Evolutionary conservation across 2,113 vertebrate species (phyloP).

Genomic region (Tursiops truncatus): DNA sequence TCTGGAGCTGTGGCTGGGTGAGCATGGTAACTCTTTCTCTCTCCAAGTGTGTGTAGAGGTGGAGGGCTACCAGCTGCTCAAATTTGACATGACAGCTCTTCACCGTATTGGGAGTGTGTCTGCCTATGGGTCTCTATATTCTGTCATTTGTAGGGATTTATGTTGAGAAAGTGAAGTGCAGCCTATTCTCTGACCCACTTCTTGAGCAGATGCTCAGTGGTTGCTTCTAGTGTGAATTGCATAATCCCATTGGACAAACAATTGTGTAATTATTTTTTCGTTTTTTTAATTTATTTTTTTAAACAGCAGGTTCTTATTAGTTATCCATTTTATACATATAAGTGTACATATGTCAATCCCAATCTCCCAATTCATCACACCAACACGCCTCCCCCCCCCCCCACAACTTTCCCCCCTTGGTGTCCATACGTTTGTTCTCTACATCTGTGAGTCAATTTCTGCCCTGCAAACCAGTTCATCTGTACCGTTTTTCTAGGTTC

Average conservation of each 20-base stretch:
- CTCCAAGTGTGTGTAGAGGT: background rate
- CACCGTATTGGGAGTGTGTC: background rate
- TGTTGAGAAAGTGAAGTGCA: background rate
- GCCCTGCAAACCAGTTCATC: no score
- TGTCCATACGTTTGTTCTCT: no score
- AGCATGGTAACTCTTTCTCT: background rate
- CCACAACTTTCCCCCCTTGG: no score
- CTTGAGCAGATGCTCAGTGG: background rate
- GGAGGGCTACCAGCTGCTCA: background rate
- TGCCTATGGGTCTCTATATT: background rate
- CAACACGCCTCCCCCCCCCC: no score
- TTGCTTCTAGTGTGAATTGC: background rate
- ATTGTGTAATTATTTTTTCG: background rate
- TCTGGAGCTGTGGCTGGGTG: background rate
- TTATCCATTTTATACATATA: no score
- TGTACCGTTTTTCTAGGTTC: no score
- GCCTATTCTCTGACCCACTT: background rate
- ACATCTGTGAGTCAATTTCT: no score
- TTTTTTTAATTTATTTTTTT: no score
- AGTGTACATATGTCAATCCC: no score
- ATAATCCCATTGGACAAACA: background rate
- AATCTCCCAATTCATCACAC: no score
- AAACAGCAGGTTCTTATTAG: no score
- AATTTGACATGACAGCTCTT: background rate
- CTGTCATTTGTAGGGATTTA: background rate